phyloP scores from a whole-genome alignment of 2,113 vertebrate genomes.

The Sander vitreus region DNA sequence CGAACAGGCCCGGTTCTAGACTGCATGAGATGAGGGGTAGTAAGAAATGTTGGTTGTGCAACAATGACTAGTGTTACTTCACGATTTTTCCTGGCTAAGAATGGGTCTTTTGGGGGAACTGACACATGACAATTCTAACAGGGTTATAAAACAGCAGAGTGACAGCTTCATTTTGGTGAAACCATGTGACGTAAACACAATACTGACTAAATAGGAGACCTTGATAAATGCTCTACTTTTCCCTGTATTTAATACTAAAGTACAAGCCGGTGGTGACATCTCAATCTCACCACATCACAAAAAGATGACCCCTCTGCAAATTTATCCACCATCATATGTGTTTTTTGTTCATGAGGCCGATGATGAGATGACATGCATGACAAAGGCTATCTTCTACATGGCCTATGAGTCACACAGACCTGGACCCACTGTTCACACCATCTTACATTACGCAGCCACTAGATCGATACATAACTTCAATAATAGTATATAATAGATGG shows the following conservation, averaged over 20 bases:
- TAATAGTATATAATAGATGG: constrained; percentile 8
- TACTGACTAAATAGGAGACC: not conserved
- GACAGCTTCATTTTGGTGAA: not conserved
- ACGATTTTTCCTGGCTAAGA: no score
- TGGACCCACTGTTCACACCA: constrained; percentile 12
- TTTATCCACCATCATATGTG: constrained; percentile 21
- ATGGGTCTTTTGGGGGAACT: no score
- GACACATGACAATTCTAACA: not conserved
- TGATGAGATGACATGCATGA: constrained; percentile 38
- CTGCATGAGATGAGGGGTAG: no score
- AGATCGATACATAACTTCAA: constrained; percentile 22
- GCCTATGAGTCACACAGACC: constrained; percentile 60
- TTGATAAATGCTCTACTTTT: not conserved
- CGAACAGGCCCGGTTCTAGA: no score
- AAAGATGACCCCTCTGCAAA: constrained; percentile 13
- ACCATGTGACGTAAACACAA: not conserved
- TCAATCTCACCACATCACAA: constrained; percentile 13
- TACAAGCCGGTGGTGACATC: constrained; percentile 17
- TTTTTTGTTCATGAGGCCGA: constrained; percentile 35
- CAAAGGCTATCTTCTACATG: constrained; percentile 3
- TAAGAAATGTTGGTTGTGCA: no score
- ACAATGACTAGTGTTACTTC: no score
- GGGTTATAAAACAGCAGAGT: not conserved
- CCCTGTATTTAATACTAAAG: not conserved
- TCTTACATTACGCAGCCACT: constrained; percentile 43